Conservation (phyloP, 2,797 vertebrate genomes). For the Myoxocephalus aenaeus region DNA sequence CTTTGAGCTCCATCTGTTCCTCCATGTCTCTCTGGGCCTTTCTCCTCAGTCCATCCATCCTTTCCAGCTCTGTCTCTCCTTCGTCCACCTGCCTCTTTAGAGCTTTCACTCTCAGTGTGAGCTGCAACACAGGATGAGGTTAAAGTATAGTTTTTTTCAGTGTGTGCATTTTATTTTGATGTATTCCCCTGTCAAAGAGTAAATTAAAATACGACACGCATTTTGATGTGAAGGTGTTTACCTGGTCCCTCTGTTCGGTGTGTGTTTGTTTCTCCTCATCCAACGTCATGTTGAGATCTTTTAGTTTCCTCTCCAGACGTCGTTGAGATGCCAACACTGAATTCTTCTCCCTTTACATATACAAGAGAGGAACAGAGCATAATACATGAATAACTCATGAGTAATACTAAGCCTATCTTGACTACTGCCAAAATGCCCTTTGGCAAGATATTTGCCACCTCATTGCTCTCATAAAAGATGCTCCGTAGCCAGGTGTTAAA, state of each 20-base stretch:
- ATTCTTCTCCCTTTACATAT: constrained; percentile 86
- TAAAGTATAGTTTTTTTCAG: neutral
- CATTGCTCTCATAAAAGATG: neutral
- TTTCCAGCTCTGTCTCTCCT: constrained; percentile 93
- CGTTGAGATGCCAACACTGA: constrained; percentile 87
- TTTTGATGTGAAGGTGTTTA: constrained; percentile 45
- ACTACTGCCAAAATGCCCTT: neutral
- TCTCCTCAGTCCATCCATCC: constrained; percentile 88
- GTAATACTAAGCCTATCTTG: neutral
- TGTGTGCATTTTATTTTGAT: neutral
- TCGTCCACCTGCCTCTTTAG: constrained; percentile 97
- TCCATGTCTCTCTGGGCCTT: constrained; percentile 93
- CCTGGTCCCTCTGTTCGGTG: constrained; percentile 94
- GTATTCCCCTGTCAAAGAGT: neutral
- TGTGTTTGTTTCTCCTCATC: constrained; percentile 93
- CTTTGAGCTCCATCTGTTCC: constrained; percentile 93
- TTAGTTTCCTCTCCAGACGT: constrained; percentile 94
- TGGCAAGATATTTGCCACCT: neutral
- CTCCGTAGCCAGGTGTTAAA: neutral
- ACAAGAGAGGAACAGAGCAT: constrained; percentile 1
- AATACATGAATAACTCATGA: neutral
- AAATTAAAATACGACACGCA: neutral
- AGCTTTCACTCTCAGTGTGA: constrained; percentile 92
- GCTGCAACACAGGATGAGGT: constrained; percentile 73
- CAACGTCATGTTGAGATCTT: constrained; percentile 91